Evolutionary conservation across 2,797 vertebrate genomes (phyloP).

Genomic region (Oreochromis mossambicus): DNA sequence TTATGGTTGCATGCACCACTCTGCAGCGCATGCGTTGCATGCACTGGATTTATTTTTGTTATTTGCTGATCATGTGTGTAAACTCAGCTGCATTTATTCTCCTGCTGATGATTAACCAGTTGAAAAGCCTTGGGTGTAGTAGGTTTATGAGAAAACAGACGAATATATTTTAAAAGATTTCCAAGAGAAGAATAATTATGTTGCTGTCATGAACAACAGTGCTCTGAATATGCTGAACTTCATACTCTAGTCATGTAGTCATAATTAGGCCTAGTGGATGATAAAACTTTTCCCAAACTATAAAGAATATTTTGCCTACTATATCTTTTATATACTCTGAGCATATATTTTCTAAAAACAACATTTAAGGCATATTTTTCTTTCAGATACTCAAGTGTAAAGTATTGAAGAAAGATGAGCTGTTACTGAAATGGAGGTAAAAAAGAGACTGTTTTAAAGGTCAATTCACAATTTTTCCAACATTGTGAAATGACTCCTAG

Average conservation of each 20-base stretch:
- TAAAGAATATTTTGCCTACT: neutral
- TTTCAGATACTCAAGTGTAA: neutral
- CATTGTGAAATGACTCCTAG: too few relatives aligned
- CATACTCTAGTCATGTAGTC: neutral
- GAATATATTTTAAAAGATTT: neutral
- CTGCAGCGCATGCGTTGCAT: conserved; percentile 30
- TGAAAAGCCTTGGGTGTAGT: neutral
- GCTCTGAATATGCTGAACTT: neutral
- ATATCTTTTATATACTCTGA: neutral
- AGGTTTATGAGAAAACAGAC: neutral
- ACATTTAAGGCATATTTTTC: neutral
- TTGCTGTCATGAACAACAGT: neutral
- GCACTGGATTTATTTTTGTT: conserved; percentile 37
- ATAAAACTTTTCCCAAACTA: neutral
- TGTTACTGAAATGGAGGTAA: neutral
- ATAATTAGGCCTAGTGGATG: neutral
- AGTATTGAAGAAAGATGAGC: neutral
- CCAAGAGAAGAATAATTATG: neutral
- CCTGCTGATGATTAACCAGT: neutral
- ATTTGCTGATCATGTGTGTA: conserved; percentile 45
- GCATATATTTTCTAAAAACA: neutral
- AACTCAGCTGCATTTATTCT: neutral
- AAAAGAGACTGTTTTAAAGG: neutral
- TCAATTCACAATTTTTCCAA: too few relatives aligned
- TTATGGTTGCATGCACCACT: conserved; percentile 31